Evolutionary conservation across 1,140 invertebrate genomes (phyloP), one percentile per base, ranked within the genome.

Genomic region (Leptoteleia sp.): DNA sequence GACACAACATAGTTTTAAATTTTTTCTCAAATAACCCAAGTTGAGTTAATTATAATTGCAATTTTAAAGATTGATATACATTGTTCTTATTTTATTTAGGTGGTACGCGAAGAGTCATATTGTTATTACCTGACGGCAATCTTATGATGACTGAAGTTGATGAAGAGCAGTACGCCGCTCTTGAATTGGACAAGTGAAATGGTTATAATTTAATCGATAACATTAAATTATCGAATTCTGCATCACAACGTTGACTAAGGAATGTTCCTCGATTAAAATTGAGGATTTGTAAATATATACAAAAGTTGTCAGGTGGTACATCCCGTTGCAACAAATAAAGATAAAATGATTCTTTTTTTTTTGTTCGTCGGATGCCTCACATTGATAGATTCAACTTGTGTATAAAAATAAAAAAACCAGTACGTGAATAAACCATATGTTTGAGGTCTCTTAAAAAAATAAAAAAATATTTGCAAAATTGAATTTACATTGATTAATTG

Each of bases 121-220:
- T 96, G 22, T 87, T 95, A 71, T 87, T 96, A 77, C 94, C 94
- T 25, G 94, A 96, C 84, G 94, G 94, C 37, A 95, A 93, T 82
- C 90, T 95, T 47, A 95, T 95, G 90, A 94, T 95, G 91, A 96
- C 95, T 12, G 94, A 95, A 88, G 92, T 96, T 33, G 93, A 95
- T 67, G 94, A 95, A 79, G 94, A 95, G 81, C 94, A 96, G 81
- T 96, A 94, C 81, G 93, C 93, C 76, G 92, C 93, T 62, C 85
- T 94, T 54, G 93, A 94, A 83, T 84, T 93, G 17, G 92, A 92
- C 80, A 92, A 92, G 87, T 92, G 89, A 90, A 82, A 25, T 6
- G 33, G 37, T 22, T 31, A 42, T 64, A 31, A 29, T n/a, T n/a
- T n/a, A 33, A 17, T 55, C 22, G 59, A 61, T 31, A 48, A 16